Conservation (phyloP, 2,113 vertebrate genomes). For the Isichthys henryi region DNA sequence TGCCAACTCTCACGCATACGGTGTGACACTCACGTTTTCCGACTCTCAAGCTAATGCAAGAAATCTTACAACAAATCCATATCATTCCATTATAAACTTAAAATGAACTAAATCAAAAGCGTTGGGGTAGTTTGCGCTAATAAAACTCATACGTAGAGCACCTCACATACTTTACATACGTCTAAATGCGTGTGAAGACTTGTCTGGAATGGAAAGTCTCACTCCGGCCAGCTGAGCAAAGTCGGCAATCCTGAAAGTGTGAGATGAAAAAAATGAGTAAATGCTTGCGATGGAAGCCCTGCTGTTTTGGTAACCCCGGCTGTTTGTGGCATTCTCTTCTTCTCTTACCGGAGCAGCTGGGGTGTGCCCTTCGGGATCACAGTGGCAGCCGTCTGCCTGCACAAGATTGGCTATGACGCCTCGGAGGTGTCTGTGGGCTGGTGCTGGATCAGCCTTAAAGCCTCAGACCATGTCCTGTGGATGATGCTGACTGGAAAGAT, state of each 20-base stretch:
- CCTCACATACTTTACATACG: no score
- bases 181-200: not conserved
- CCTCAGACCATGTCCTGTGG: slow-evolving; percentile 76
- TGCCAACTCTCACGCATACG: not conserved
- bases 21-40: not conserved
- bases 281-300: not conserved
- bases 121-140: not conserved
- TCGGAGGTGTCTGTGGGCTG: slow-evolving; percentile 93
- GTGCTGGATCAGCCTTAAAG: slow-evolving; percentile 83
- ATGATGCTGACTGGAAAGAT: slow-evolving; percentile 87
- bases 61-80: not conserved
- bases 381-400: slow-evolving; percentile 63
- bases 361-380: slow-evolving; percentile 82
- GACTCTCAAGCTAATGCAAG: not conserved
- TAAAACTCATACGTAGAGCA: no score
- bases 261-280: not conserved
- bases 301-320: not conserved
- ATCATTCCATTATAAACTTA: not conserved
- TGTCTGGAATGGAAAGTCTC: not conserved
- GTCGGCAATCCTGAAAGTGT: not conserved
- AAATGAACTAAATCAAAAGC: not conserved
- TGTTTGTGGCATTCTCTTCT: not conserved
- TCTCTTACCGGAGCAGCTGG: slow-evolving; percentile 65
- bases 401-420: slow-evolving; percentile 87
- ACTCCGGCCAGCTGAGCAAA: not conserved